Evolutionary conservation across 2,113 vertebrate species (phyloP), one percentile per base, ranked within the genome.

Genomic region (Galeopterus variegatus): DNA sequence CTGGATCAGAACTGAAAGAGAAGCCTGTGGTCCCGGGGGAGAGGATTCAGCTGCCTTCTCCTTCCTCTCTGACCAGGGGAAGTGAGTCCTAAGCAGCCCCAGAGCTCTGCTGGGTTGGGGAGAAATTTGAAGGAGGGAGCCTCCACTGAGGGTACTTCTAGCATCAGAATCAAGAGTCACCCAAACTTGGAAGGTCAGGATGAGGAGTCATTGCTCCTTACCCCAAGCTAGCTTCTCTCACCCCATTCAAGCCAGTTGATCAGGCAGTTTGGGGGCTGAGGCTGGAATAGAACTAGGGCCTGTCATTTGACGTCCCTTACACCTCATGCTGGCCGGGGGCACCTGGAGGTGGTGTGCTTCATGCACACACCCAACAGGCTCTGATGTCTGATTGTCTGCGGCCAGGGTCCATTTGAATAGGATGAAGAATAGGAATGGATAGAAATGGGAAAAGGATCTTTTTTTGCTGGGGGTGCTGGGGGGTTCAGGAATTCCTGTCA

Each of bases 191-290:
- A 85, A 85, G 45, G 12, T 94, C 14, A 83, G 10, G 45, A 21
- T 96, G 67, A 48, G 65, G 12, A 5, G 10, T 73, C 67, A 72
- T 54, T 75, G 56, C 17, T 93, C 56, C 56, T 36, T 86, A 81
- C 60, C 48, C 73, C 13, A 92, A 50, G 19, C 2, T 45, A n/a
- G 54, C 52, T 91, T 96, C 45, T 94, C 41, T 94, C 14, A 92
- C 18, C 19, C 26, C 58, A 82, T 31, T 8, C 76, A 26, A 93
- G 70, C 7, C 36, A 60, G 52, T 3, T 54, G 23, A 81, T 93
- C 7, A 36, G 26, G 60, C 50, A 56, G 14, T 84, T 81, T 90
- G 36, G 48, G 70, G 26, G 17, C 13, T 76, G 2, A 41, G 54
- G n/a, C 52, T 86, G 48, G 10, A 62, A 60, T 77, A 73, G 26